Evolutionary conservation across 2,797 vertebrate genomes (phyloP), one percentile per base, ranked within the genome.

Genomic region (Enteromius unitaeniatus): DNA sequence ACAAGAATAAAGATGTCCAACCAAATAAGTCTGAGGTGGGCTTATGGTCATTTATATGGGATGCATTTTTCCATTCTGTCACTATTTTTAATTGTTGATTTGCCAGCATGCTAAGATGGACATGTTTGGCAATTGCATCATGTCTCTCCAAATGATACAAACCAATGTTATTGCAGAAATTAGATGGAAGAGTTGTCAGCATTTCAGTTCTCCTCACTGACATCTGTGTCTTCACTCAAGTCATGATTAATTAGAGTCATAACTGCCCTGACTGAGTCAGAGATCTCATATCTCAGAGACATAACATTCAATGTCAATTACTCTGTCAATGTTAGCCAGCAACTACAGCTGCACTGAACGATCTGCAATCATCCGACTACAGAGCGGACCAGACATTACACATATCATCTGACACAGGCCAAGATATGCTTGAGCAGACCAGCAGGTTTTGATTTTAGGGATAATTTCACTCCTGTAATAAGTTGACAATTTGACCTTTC

Each of bases 171-270:
- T 11, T 51, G 6, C 15, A 73, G 28, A 42, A 82, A 82, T 40
- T 15, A 67, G 14, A 53, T 11, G 26, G 55, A 49, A 42, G 4
- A 78, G 17, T 19, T 31, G 17, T 26, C 47, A 70, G 21, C 34
- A 6, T 51, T 78, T 49, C 11, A 17, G 65, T 26, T 62, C 45
- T 47, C 51, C 3, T 64, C 15, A 14, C 42, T 49, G 76, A 79
- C 77, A 78, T 84, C 76, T 72, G 53, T 73, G 45, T 76, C 73
- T 73, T 76, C n/a, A 76, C 72, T 82, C 60, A 82, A 67, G 60
- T 76, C 72, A 28, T 23, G 17, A 40, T 75, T 75, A 67, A 76
- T 82, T 15, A 53, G 9, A 31, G n/a, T 53, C 81, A 82, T 31
- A 26, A 40, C 45, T 53, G 31, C 10, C 77, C 42, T 67, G 26